Conservation (phyloP, 1,140 invertebrate genomes). For the Trichogramma pretiosum region DNA sequence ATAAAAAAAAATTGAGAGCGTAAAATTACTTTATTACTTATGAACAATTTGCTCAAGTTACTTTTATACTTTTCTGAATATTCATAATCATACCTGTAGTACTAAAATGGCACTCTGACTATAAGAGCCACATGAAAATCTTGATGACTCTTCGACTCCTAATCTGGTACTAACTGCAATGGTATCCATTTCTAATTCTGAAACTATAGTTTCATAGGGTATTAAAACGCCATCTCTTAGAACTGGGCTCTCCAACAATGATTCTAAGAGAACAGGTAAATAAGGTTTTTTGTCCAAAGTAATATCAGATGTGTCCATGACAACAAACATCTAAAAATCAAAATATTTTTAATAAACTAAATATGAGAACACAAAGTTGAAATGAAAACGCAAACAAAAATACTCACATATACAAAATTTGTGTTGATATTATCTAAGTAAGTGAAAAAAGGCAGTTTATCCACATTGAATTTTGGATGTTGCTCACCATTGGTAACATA, state of each 20-base stretch:
- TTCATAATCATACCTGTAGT: conserved; percentile 51
- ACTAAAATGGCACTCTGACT: conserved; percentile 51
- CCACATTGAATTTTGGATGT: conserved; percentile 54
- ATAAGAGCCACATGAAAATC: conserved; percentile 57
- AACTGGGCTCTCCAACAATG: conserved; percentile 59
- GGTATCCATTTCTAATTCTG: conserved; percentile 65
- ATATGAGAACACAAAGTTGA: conserved; percentile 3
- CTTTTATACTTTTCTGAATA: too few species aligned
- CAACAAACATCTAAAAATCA: conserved; percentile 50
- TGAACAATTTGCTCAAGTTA: conserved; percentile 10
- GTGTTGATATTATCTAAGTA: conserved; percentile 72
- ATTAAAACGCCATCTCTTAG: conserved; percentile 49
- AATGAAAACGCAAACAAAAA: conserved; percentile 13
- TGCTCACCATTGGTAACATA: conserved; percentile 48
- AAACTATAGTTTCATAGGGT: conserved; percentile 66
- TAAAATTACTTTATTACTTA: neutral
- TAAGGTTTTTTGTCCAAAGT: conserved; percentile 55
- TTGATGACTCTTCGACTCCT: conserved; percentile 47
- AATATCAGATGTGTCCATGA: conserved; percentile 66
- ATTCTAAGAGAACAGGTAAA: conserved; percentile 63
- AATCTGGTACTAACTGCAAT: conserved; percentile 51
- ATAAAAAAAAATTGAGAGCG: conserved; percentile 12
- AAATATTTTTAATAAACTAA: conserved; percentile 4
- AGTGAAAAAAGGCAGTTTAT: conserved; percentile 62
- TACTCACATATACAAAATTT: conserved; percentile 77